Evolutionary conservation across 2,113 vertebrate species (phyloP).

Genomic region (Sigmodon hispidus): DNA sequence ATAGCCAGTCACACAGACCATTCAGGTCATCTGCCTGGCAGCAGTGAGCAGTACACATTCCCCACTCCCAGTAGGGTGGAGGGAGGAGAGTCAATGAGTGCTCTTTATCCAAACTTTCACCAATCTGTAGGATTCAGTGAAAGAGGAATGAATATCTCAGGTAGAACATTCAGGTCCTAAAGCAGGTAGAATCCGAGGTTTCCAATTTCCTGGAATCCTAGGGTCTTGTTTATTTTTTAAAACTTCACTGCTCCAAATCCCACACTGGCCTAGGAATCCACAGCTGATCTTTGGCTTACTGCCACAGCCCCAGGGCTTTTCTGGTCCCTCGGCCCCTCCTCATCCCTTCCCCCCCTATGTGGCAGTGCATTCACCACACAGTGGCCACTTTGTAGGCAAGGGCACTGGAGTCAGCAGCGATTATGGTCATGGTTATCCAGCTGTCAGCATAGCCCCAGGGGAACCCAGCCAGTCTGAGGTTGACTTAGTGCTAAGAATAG

Average conservation of each 20-base stretch:
- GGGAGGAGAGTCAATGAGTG: too few species aligned
- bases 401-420: neutral
- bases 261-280: neutral
- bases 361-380: neutral
- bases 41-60: neutral
- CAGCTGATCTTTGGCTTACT: neutral
- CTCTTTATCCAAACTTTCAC: neutral
- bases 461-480: neutral
- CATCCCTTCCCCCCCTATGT: neutral
- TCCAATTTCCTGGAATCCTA: neutral
- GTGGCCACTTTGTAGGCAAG: neutral
- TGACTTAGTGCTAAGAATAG: constrained; percentile 4
- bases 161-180: neutral
- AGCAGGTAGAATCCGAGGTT: neutral
- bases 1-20: neutral
- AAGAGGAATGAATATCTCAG: neutral
- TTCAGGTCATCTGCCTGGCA: neutral
- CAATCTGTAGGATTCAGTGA: neutral
- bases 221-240: neutral
- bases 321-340: neutral
- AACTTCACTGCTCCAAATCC: neutral
- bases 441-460: neutral
- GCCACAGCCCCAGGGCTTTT: neutral
- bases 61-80: too few species aligned
- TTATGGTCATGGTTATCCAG: neutral